Evolutionary conservation across 2,113 vertebrate species (phyloP).

Genomic region (Brachyistius frenatus): DNA sequence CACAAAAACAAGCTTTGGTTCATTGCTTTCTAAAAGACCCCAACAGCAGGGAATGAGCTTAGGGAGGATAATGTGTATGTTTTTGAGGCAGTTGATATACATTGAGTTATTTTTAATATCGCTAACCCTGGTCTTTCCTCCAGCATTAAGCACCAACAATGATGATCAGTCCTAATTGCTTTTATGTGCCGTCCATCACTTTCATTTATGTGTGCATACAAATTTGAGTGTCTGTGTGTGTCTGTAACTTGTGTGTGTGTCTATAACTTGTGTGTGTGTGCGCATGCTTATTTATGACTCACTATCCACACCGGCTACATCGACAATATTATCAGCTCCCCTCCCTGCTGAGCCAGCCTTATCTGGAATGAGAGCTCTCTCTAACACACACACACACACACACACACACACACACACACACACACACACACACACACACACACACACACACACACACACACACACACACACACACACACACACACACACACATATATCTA

Average conservation of each 20-base stretch:
- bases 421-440: conserved; percentile 22
- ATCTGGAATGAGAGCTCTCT: conserved; percentile 68
- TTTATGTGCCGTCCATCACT: conserved; percentile 66
- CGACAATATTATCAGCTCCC: conserved; percentile 74
- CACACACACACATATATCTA: conserved; percentile 5
- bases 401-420: conserved; percentile 22
- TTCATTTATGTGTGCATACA: conserved; percentile 68
- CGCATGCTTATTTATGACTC: conserved; percentile 79
- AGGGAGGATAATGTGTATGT: conserved; percentile 53
- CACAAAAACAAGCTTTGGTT: conserved; percentile 69
- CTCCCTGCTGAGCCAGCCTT: conserved; percentile 77
- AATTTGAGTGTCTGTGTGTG: conserved; percentile 18
- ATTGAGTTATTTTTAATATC: conserved; percentile 71
- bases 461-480: conserved; percentile 11
- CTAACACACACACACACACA: conserved; percentile 28
- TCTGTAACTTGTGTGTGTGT: conserved; percentile 27
- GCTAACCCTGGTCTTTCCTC: conserved; percentile 62
- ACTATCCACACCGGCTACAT: conserved; percentile 79
- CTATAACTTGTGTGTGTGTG: conserved; percentile 23
- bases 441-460: conserved; percentile 20
- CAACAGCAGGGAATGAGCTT: conserved; percentile 48
- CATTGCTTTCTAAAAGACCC: conserved; percentile 64
- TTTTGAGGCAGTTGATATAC: conserved; percentile 53
- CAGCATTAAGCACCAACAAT: conserved; percentile 70
- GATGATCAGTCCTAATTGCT: conserved; percentile 77